Evolutionary conservation across 1,140 invertebrate species (phyloP).

Genomic region (Liolophura sinensis): DNA sequence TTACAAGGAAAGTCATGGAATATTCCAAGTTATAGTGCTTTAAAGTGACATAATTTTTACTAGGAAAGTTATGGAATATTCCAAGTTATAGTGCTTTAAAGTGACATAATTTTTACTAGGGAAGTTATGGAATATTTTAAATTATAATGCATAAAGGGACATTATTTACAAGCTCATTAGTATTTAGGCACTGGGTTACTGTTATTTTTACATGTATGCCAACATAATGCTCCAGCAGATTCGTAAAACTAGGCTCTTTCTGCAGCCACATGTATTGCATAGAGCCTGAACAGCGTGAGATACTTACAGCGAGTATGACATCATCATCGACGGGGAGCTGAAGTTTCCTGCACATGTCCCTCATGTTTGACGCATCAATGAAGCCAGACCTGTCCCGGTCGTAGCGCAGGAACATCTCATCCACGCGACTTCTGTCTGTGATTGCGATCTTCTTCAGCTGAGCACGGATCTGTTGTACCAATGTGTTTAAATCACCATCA

Average conservation of each 20-base stretch:
- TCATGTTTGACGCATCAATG: conserved; percentile 52
- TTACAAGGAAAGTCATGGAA: background rate
- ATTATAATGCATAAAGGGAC: conserved; percentile 3
- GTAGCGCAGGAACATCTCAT: conserved; percentile 58
- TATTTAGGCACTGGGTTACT: background rate
- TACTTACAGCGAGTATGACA: conserved; percentile 53
- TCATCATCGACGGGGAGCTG: conserved; percentile 57
- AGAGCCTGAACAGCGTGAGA: background rate
- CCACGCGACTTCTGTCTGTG: conserved; percentile 53
- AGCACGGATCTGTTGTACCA: conserved; percentile 49
- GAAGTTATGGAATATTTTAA: too few relatives aligned
- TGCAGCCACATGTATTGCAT: background rate
- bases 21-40: too few relatives aligned
- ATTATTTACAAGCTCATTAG: background rate
- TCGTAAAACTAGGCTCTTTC: background rate
- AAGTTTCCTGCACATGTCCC: conserved; percentile 45
- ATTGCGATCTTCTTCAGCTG: conserved; percentile 58
- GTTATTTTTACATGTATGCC: background rate
- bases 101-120: too few relatives aligned
- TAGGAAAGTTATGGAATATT: too few relatives aligned
- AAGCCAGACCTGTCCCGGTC: conserved; percentile 52
- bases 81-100: too few relatives aligned
- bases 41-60: too few relatives aligned
- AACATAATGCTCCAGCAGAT: background rate
- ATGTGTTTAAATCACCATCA: conserved; percentile 40